These are phyloP conservation scores for Lordiphosa stackelbergi DNA, from an alignment of 1,140 invertebrate genomes.

Conservation along the genomic window DNA sequence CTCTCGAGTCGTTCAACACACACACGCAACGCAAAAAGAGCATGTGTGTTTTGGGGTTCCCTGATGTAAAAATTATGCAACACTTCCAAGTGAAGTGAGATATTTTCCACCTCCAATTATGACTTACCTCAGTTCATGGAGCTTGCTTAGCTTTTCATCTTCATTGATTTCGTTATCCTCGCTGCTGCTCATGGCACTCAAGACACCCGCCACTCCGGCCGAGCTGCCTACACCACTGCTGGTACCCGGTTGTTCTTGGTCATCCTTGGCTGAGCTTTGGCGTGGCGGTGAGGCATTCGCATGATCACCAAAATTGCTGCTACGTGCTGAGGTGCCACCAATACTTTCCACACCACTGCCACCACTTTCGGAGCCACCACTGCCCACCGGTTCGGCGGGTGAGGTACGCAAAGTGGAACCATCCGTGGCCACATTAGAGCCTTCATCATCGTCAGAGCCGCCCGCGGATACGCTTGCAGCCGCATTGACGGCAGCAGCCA, in stretches of 20 bases:
- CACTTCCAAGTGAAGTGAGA: no score
- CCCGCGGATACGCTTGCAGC: conserved; percentile 87
- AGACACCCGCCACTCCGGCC: conserved; percentile 41
- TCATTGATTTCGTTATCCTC: conserved; percentile 77
- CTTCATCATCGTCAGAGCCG: conserved; percentile 92
- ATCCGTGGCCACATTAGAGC: conserved; percentile 94
- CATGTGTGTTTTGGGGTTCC: no score
- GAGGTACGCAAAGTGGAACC: conserved; percentile 93
- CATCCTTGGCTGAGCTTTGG: conserved; percentile 49
- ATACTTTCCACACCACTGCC: conserved; percentile 94
- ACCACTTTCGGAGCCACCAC: conserved; percentile 89
- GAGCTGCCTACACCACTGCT: conserved; percentile 37
- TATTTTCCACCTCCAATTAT: no score
- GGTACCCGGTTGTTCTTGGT: conserved; percentile 53
- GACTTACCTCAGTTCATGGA: conserved; percentile 81
- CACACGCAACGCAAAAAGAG: no score
- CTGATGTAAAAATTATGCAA: no score
- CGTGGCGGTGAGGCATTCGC: conserved; percentile 67
- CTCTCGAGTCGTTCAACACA: no score
- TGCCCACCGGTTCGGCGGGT: conserved; percentile 86
- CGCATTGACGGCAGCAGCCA: conserved; percentile 61
- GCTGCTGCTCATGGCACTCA: conserved; percentile 65
- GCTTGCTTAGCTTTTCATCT: conserved; percentile 78
- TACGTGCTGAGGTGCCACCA: conserved; percentile 92
- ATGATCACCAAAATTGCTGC: conserved; percentile 88